Percentiles rank a stretch among this genome's conserved stretches.
Conservation (phyloP, 2,888 invertebrate genomes). For the Monochamus alternatus region DNA sequence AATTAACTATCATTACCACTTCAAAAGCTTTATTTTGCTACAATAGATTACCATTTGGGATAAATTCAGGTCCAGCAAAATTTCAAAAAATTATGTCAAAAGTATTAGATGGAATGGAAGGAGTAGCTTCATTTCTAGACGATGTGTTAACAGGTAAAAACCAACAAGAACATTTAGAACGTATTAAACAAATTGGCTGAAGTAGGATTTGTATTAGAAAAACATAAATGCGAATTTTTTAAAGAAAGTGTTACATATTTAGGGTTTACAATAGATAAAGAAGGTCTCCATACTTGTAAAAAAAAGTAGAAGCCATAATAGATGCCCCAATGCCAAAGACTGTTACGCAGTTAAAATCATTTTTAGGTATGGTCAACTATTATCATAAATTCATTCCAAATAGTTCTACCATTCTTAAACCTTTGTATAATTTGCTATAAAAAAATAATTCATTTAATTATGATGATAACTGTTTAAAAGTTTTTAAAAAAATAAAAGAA, state of each 20-base stretch:
- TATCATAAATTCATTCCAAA: conserved; percentile 36
- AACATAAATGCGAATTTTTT: conserved; percentile 25
- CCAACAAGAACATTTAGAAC: background rate
- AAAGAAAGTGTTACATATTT: conserved; percentile 27
- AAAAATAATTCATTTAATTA: conserved; percentile 21
- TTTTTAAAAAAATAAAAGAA: conserved; percentile 27
- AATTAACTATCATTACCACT: background rate
- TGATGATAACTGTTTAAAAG: conserved; percentile 22
- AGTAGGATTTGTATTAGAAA: background rate
- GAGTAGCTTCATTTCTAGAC: conserved; percentile 5
- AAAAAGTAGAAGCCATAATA: conserved; percentile 13
- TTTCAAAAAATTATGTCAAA: conserved; percentile 2
- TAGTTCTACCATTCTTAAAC: conserved; percentile 11
- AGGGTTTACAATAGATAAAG: conserved; percentile 36
- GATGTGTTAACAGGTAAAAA: background rate
- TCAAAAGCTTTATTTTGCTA: conserved; percentile 37
- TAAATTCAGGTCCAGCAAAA: conserved; percentile 3
- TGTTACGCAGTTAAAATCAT: conserved; percentile 35
- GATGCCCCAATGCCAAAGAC: conserved; percentile 2
- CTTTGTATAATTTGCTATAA: conserved; percentile 37
- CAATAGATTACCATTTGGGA: background rate
- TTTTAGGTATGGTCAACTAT: conserved; percentile 37
- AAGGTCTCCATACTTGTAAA: conserved; percentile 35
- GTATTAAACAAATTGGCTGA: background rate
- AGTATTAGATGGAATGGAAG: background rate